Evolutionary conservation across 2,888 invertebrate genomes (phyloP), one percentile per base, ranked within the genome.

Genomic region (Trissolcus brochymenae): DNA sequence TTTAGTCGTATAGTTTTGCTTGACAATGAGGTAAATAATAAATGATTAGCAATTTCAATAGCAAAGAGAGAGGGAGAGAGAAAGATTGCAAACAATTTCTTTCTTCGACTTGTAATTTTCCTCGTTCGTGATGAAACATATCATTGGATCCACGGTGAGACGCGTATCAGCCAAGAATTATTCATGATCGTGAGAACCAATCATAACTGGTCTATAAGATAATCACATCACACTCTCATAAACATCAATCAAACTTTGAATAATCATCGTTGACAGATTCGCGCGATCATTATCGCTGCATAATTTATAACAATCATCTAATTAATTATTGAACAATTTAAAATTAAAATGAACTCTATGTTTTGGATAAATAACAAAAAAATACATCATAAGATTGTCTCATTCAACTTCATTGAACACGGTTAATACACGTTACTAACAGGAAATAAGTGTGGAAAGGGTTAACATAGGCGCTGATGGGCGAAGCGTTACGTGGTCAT

Each of bases 401-500:
- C 4, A 25, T 6, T 25, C 4, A 25, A 25, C 4, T 25, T 25
- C 3, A 25, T 25, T 25, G 25, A 4, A 25, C 25, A 6, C 25
- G 25, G 25, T 25, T 25, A 25, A 2, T 19, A 6, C 25, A 25
- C 4, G 25, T 25, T 25, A 25, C 3, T 25, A 6, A 25, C 2
- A 6, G 6, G 25, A 25, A 25, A 4, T 6, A 25, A 25, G 25
- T 25, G 25, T 25, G 4, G 25, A 25, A 25, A 25, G 25, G 25
- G 6, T 25, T 25, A 25, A 25, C 25, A 25, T 25, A 25, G 2
- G 76, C 57, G n/a, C n/a, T n/a, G n/a, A n/a, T n/a, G 35, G 25
- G 19, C 19, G 19, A 78, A 56, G 77, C 82, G 82, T 83, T 84
- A 83, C 79, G 79, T 80, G 81, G 79, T 81, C 80, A 82, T 81